Conservation (phyloP, 2,797 vertebrate species). For the Tachyglossus aculeatus region DNA sequence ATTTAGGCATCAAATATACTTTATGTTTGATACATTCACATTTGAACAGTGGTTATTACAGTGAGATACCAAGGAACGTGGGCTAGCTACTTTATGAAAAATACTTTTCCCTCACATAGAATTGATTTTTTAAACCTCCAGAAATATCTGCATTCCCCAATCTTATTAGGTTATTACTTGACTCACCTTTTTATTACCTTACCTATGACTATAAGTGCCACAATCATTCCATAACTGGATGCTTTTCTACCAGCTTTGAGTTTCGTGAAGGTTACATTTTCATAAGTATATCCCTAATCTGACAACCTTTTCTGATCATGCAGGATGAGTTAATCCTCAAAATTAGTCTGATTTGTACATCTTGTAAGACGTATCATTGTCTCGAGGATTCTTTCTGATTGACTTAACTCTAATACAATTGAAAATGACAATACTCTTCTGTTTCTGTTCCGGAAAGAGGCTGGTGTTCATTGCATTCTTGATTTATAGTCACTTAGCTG, state of each 20-base stretch:
- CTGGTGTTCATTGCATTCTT: conserved; percentile 60
- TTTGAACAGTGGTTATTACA: too few relatives aligned
- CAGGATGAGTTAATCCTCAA: neutral
- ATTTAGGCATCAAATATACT: neutral
- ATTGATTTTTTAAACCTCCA: neutral
- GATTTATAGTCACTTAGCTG: conserved; percentile 50
- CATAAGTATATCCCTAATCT: neutral
- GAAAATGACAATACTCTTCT: conserved; percentile 36
- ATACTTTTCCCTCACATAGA: neutral
- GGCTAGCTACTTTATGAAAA: neutral
- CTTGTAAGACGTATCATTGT: conserved; percentile 37
- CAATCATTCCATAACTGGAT: neutral
- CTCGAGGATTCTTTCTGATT: conserved; percentile 24
- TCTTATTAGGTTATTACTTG: too few relatives aligned
- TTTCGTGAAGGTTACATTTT: neutral
- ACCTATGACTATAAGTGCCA: neutral
- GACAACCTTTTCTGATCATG: neutral
- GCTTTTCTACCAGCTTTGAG: neutral
- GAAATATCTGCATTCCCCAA: neutral
- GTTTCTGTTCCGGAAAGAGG: conserved; percentile 49
- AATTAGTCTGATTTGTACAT: conserved; percentile 30
- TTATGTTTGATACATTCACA: neutral
- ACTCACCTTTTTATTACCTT: neutral
- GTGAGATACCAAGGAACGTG: neutral
- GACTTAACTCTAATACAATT: conserved; percentile 27